Evolutionary conservation across 2,888 invertebrate genomes (phyloP), one percentile per base, ranked within the genome.

Genomic region (Petrolisthes cinctipes): DNA sequence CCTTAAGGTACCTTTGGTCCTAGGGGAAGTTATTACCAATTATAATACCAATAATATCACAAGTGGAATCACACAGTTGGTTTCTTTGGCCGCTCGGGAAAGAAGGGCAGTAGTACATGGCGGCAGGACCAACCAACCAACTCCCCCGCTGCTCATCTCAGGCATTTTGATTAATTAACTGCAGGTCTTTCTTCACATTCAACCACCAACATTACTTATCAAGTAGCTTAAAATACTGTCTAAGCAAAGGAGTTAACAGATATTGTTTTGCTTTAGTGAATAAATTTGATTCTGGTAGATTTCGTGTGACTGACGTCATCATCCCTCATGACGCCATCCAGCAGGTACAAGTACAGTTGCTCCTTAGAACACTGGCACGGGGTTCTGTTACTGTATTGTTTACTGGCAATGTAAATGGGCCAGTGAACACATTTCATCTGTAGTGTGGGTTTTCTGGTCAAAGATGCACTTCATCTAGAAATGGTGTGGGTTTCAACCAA

Each of bases 11-110:
- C 54, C 56, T 54, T 79, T 79, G n/a, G 54, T 79, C 54, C n/a
- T 17, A 56, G 79, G 54, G 56, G 79, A 54, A 51, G 17, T 83
- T 73, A 51, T 83, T 23, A 83, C 83, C 83, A 83, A 83, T 83
- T n/a, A 76, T 78, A 76, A 76, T 84, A 84, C 75, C 76, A 61
- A 76, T 84, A 84, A 84, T 84, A 84, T 84, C 84, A 84, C 84
- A 84, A 76, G 57, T 57, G 53, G 61, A 73, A 76, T 83, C 83
- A 83, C 84, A 84, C 23, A 37, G 53, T 76, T 76, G 61, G 17
- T 84, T 76, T 84, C 61, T 78, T 78, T 66, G 37, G 9, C 14
- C 66, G 81, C 81, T 51, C 14, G 53, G 56, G 54, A 14, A 51
- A 54, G 71, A 71, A n/a, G 37, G n/a, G 20, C 14, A n/a, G 61